Evolutionary conservation across 2,113 vertebrate genomes (phyloP).

Genomic region (Melanerpes aurifrons): DNA sequence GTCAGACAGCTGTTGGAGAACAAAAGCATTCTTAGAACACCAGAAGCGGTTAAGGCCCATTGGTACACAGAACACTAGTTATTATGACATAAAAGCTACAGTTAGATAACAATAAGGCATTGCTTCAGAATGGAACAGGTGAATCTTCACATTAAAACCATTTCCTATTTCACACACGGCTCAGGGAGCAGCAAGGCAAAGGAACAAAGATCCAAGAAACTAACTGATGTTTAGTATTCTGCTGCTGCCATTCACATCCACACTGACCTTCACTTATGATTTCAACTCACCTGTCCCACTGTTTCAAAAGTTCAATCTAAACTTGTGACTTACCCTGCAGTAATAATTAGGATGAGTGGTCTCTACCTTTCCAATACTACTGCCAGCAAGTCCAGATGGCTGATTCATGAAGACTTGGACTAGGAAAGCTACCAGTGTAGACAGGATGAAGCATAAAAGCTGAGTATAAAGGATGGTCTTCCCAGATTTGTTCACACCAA

Average conservation of each 20-base stretch:
- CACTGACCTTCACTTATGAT: no score
- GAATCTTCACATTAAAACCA: not conserved
- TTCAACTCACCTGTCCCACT: not conserved
- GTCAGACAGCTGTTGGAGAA: not conserved
- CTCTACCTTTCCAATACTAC: not conserved
- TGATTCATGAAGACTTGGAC: not conserved
- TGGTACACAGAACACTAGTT: not conserved
- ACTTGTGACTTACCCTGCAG: not conserved
- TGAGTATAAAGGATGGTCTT: not conserved
- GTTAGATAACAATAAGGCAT: not conserved
- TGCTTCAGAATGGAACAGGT: not conserved
- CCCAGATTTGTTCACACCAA: not conserved
- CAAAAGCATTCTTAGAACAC: not conserved
- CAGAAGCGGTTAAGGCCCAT: not conserved
- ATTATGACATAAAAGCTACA: not conserved
- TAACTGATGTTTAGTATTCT: not conserved
- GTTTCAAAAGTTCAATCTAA: not conserved
- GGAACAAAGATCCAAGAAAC: not conserved
- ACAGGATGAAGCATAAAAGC: not conserved
- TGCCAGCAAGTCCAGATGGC: not conserved
- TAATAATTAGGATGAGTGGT: not conserved
- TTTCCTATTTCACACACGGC: not conserved
- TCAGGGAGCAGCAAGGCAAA: not conserved
- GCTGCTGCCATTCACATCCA: not conserved
- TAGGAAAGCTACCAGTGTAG: not conserved